phyloP scores from a whole-genome alignment of 1,140 invertebrate species.

The Pogonognathellus flavescens region DNA sequence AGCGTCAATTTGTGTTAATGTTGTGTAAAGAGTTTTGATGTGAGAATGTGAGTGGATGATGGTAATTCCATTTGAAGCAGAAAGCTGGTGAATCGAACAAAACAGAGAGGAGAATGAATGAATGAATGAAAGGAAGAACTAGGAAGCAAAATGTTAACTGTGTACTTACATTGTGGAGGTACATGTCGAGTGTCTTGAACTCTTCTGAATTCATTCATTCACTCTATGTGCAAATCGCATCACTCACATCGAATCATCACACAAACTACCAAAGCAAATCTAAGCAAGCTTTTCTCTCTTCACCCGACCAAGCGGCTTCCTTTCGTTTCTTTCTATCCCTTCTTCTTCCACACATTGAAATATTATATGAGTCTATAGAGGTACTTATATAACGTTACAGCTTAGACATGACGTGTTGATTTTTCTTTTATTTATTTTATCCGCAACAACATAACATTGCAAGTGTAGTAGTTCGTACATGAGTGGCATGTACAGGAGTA shows the following conservation, averaged over 20 bases:
- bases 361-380: too few relatives aligned
- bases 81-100: not conserved
- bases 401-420: constrained; percentile 39
- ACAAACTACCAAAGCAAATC: constrained; percentile 12
- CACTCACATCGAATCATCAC: constrained; percentile 40
- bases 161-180: not conserved
- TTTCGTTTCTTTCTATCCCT: not conserved
- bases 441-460: too few relatives aligned
- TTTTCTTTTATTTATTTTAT: constrained; percentile 12
- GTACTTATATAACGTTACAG: too few relatives aligned
- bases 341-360: too few relatives aligned
- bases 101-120: not conserved
- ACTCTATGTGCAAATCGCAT: constrained; percentile 16
- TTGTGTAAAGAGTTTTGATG: not conserved
- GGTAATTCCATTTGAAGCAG: not conserved
- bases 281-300: not conserved
- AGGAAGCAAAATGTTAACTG: not conserved
- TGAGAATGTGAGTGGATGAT: not conserved
- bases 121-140: constrained; percentile 11
- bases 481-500: not conserved
- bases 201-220: not conserved
- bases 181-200: constrained; percentile 30
- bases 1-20: not conserved
- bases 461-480: not conserved
- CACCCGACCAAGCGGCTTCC: not conserved